Conservation (phyloP, 2,888 invertebrate species). For the Mycalesis mineus region DNA sequence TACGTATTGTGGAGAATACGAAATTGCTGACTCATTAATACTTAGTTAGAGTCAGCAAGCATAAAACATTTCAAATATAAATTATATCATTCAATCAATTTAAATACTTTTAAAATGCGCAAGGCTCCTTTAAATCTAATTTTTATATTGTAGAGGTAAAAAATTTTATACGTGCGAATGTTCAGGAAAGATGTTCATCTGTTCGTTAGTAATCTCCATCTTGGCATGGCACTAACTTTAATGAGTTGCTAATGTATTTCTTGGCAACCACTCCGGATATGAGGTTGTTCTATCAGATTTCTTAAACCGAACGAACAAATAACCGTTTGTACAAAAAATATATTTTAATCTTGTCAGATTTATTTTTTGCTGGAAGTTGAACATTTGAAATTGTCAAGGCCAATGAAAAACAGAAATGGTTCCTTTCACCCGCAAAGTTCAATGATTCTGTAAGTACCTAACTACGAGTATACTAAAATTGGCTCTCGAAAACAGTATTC, state of each 20-base stretch:
- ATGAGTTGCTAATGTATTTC: constrained; percentile 72
- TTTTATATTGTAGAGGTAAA: no score
- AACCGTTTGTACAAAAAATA: constrained; percentile 12
- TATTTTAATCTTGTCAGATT: not conserved
- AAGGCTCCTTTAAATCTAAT: no score
- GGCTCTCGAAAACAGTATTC: constrained; percentile 35
- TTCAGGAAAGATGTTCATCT: constrained; percentile 6
- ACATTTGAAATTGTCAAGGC: constrained; percentile 7
- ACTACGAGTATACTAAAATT: constrained; percentile 21
- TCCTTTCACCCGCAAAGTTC: constrained; percentile 20
- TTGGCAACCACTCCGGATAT: constrained; percentile 59
- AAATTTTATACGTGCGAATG: not conserved
- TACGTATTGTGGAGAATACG: constrained; percentile 11
- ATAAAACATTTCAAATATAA: no score
- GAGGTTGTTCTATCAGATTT: constrained; percentile 56
- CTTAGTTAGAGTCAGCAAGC: no score
- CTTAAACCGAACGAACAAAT: constrained; percentile 19
- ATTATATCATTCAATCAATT: no score
- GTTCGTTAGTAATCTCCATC: constrained; percentile 28
- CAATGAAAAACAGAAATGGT: constrained; percentile 11
- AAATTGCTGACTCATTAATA: constrained; percentile 4
- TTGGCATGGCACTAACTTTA: constrained; percentile 51
- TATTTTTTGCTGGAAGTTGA: constrained; percentile 4
- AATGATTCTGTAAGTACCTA: constrained; percentile 18
- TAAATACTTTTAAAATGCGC: no score